Evolutionary conservation across 1,140 invertebrate genomes (phyloP).

Genomic region (Antheraea mylitta): DNA sequence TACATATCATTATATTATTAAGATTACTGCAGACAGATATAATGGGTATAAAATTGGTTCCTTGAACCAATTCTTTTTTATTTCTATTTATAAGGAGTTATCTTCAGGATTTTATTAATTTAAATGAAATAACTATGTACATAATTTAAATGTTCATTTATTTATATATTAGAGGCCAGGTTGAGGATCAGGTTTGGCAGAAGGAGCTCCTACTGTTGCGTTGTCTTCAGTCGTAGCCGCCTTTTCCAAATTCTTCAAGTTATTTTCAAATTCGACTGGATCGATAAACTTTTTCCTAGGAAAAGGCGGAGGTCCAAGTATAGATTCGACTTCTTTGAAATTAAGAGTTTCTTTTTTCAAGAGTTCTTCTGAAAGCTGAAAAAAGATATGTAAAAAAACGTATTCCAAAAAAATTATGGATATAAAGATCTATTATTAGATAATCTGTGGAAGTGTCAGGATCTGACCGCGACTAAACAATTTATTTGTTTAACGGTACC

Average conservation of each 20-base stretch:
- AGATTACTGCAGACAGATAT: too few relatives aligned
- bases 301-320: conserved; percentile 94
- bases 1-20: too few relatives aligned
- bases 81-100: too few relatives aligned
- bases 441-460: too few relatives aligned
- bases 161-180: conserved; percentile 23
- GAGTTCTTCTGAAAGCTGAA: conserved; percentile 84
- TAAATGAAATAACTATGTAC: neutral
- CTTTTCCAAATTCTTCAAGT: conserved; percentile 67
- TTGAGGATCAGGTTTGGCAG: conserved; percentile 43
- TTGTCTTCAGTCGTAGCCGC: conserved; percentile 34
- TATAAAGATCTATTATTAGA: too few relatives aligned
- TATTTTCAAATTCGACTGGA: conserved; percentile 88
- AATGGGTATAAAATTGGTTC: too few relatives aligned
- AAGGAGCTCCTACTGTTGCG: conserved; percentile 39
- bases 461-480: too few relatives aligned
- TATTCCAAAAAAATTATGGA: too few relatives aligned
- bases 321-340: conserved; percentile 92
- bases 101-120: neutral
- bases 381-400: neutral
- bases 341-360: conserved; percentile 94
- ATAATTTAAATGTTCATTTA: neutral
- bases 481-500: too few relatives aligned
- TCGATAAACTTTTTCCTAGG: conserved; percentile 88
- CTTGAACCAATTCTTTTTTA: too few relatives aligned